Evolutionary conservation across 2,113 vertebrate genomes (phyloP).

Genomic region (Athene cunicularia): DNA sequence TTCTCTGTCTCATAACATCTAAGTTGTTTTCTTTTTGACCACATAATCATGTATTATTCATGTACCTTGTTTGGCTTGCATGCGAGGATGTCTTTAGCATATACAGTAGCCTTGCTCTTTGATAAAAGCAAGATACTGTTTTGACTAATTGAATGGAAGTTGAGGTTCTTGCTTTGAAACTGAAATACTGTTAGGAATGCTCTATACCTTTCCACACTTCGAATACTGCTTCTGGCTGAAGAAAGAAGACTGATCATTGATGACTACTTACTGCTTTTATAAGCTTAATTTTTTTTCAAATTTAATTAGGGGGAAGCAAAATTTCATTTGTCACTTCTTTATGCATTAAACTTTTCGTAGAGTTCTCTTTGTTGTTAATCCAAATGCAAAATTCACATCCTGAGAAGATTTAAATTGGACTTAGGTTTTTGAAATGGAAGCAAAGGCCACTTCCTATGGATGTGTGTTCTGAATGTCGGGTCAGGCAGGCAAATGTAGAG

Average conservation of each 20-base stretch:
- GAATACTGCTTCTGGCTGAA: slow-evolving; percentile 28
- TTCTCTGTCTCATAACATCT: neutral
- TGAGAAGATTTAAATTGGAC: neutral
- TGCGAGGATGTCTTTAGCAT: neutral
- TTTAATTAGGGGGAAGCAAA: neutral
- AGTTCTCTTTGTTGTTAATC: slow-evolving; percentile 20
- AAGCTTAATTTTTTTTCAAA: neutral
- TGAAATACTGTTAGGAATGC: neutral
- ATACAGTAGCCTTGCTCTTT: neutral
- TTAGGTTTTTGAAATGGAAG: neutral
- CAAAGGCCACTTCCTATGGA: neutral
- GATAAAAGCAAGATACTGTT: neutral
- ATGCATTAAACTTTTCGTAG: slow-evolving; percentile 28
- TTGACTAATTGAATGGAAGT: neutral
- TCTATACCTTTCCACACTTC: neutral
- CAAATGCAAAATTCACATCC: slow-evolving; percentile 40
- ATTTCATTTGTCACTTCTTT: slow-evolving; percentile 26
- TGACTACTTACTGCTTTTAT: neutral
- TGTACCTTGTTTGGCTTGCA: neutral
- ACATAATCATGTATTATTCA: neutral
- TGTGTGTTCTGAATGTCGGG: neutral
- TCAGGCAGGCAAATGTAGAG: neutral
- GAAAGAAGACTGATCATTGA: neutral
- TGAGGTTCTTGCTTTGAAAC: neutral
- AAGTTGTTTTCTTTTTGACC: neutral